These are phyloP conservation scores for Tringa solitaria DNA, from an alignment of 2,113 vertebrate species.

Conservation along the genomic window DNA sequence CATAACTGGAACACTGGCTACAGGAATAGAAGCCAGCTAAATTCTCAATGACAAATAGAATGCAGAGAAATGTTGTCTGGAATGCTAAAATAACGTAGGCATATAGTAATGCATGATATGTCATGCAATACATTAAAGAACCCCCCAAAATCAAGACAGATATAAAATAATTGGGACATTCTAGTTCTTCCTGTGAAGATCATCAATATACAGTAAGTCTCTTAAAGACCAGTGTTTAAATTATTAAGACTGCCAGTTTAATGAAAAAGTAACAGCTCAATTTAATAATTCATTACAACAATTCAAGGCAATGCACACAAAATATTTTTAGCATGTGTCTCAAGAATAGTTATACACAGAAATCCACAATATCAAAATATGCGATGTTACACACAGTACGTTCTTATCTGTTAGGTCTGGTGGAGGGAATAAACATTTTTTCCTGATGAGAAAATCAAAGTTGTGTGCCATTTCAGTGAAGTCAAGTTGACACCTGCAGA, in stretches of 20 bases:
- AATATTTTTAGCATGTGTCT: constrained; percentile 39
- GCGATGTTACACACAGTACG: not conserved
- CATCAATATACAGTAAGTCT: constrained; percentile 7
- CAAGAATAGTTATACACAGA: not conserved
- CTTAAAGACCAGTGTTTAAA: constrained; percentile 38
- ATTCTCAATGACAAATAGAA: not conserved
- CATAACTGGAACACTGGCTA: not conserved
- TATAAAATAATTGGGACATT: not conserved
- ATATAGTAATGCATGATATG: not conserved
- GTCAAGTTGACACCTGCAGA: constrained; percentile 62
- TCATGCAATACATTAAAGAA: not conserved
- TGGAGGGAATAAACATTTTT: constrained; percentile 56
- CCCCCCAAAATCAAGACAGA: not conserved
- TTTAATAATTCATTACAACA: constrained; percentile 57
- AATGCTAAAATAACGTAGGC: not conserved
- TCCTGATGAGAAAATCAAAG: constrained; percentile 71
- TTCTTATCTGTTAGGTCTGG: constrained; percentile 55
- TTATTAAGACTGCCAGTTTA: constrained; percentile 40
- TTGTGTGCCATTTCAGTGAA: constrained; percentile 57
- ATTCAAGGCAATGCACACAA: constrained; percentile 38
- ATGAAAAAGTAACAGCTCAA: constrained; percentile 19
- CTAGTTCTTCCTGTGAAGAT: not conserved
- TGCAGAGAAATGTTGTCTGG: not conserved
- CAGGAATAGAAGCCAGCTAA: not conserved
- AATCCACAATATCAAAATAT: not conserved